Base-by-base conservation (phyloP, 2,888 invertebrate species). In the Caenorhabditis panamensis region DNA sequence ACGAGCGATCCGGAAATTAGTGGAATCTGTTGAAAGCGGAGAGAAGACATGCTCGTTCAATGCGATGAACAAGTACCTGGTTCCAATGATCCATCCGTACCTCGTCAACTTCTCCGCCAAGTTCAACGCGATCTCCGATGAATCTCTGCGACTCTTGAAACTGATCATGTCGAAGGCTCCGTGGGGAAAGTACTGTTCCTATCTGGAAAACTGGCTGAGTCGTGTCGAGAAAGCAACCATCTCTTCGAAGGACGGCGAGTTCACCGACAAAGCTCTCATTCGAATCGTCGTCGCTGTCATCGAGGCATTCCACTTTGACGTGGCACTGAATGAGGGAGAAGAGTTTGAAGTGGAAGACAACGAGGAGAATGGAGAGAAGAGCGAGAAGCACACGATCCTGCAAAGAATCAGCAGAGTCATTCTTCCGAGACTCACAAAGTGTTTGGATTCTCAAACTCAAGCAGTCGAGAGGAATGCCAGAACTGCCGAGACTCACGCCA, bases 271-370 rank as follows among this genome's bases (percentile, higher is more conserved):
- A 87, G 95, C 88, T 9, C 79, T 87, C 36, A 83, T 90, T 51
- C 85, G 89, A 83, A 89, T 92, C 16, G 87, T 92, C 47, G 92
- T 92, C 3, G 94, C 94, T 0, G 94, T 97, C 79, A 92, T 97
- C 82, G 96, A 97, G 91, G 94, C 95, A 0, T 97, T 97, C 90
- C 97, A 97, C 92, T 97, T 95, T 91, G 95, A 97, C 92, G 82
- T 82, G 36, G 51, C 75, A 28, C 62, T 64, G 31, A 62, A 47
- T 1, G 67, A 83, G 37, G 75, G 58, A 51, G 67, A 81, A 28
- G 54, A 66, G 22, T 71, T 47, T 22, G 66, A 67, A 41, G 67
- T 72, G 9, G 61, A 66, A 9, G 56, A 62, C 5, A 51, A 68
- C 16, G 66, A 58, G 11, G 82, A 83, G 28, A 72, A 54, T 1